Conservation (phyloP, 2,797 vertebrate genomes). For the Manis javanica region DNA sequence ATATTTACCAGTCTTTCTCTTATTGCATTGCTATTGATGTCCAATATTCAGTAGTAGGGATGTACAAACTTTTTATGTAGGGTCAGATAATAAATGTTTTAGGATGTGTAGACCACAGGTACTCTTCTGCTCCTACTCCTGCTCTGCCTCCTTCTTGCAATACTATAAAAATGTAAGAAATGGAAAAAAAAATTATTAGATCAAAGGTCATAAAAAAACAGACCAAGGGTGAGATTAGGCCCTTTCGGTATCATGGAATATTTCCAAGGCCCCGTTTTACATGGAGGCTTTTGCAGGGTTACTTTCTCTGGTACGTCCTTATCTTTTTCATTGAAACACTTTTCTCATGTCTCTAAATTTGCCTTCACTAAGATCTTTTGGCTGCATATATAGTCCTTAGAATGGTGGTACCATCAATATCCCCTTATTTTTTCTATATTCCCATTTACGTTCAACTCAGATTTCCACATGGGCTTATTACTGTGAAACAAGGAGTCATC, state of each 20-base stretch:
- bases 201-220: background rate
- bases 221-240: background rate
- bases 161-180: background rate
- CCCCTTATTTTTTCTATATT: background rate
- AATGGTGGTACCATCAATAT: background rate
- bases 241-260: background rate
- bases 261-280: background rate
- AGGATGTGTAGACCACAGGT: background rate
- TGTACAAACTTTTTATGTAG: background rate
- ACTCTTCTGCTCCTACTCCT: background rate
- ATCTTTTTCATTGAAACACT: background rate
- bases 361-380: background rate
- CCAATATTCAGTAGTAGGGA: background rate
- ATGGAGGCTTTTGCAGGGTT: background rate
- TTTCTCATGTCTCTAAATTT: background rate
- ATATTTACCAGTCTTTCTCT: background rate
- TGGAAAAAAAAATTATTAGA: background rate
- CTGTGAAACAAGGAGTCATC: background rate
- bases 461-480: background rate
- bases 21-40: background rate
- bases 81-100: background rate
- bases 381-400: background rate
- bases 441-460: background rate
- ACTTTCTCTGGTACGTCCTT: background rate
- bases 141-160: background rate